Evolutionary conservation across 1,140 invertebrate genomes (phyloP), one percentile per base, ranked within the genome.

Genomic region (Caenorhabditis latens): DNA sequence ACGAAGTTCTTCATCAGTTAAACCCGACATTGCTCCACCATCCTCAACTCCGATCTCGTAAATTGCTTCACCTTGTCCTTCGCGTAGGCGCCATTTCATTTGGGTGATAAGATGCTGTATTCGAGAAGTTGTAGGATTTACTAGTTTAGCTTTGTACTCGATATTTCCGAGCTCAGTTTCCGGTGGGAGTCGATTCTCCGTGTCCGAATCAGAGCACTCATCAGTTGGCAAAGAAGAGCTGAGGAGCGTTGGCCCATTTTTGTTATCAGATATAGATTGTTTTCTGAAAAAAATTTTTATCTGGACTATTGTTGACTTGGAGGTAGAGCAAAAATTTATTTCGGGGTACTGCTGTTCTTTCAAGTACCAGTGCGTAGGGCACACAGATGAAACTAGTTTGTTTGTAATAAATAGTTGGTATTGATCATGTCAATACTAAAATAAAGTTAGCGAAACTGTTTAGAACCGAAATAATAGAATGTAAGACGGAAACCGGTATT

Each of bases 41-140:
- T 99, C 97, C 87, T 97, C 96, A 0, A 99, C 97, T 0, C 97
- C 97, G 46, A 88, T 96, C 94, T 98, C 96, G 94, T 99, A 99
- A 89, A 99, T 96, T 0, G 97, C 97, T 93, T 97, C 96, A 8
- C 97, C 97, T 71, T 93, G 89, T 61, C 94, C 94, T 90, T 94
- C 94, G 53, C 93, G 89, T 13, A 94, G 90, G 11, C 94, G 89
- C 94, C 94, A 94, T 92, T 94, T 94, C 92, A 94, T 93, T 90
- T 94, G 94, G 9, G 94, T 94, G 19, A 94, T 93, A 63, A 94
- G 90, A 89, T 94, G 94, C 85, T 94, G 93, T 86, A 94, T 89
- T 61, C 94, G 91, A 82, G 90, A 90, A 8, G 90, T 90, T n/a
- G 92, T 92, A 16, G 93, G 93, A 87, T 93, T 93, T 4, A 94